phyloP scores from a whole-genome alignment of 2,888 invertebrate species.

The Drosophila borealis region DNA sequence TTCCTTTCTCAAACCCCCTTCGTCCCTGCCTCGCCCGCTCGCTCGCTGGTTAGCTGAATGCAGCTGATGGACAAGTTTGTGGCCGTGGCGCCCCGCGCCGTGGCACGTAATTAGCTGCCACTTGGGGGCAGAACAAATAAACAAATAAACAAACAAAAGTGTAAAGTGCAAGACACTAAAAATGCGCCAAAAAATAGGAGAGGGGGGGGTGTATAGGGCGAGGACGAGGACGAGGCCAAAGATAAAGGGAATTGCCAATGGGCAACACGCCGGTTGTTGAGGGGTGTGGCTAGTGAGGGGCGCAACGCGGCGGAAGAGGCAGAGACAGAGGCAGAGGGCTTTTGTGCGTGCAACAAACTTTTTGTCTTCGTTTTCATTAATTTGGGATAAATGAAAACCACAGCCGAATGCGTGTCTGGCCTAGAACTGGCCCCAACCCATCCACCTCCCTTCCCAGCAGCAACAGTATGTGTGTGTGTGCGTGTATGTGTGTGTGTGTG shows the following conservation, averaged over 20 bases:
- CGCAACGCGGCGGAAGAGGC: not conserved
- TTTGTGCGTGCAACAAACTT: conserved; percentile 52
- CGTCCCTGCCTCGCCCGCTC: not conserved
- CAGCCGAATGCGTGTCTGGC: conserved; percentile 60
- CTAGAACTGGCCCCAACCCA: not conserved
- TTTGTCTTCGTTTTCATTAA: conserved; percentile 80
- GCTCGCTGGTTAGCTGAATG: conserved; percentile 12
- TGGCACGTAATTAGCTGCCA: conserved; percentile 60
- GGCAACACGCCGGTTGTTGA: not conserved
- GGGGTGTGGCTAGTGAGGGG: not conserved
- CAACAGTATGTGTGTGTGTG: not conserved
- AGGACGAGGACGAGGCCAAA: conserved; percentile 7
- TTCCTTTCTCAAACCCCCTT: not conserved
- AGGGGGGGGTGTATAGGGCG: conserved; percentile 3
- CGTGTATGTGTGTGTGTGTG: conserved; percentile 16
- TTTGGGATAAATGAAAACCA: conserved; percentile 84
- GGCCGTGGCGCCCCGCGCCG: conserved; percentile 25
- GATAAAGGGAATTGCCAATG: not conserved
- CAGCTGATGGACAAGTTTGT: conserved; percentile 39
- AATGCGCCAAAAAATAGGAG: conserved; percentile 12
- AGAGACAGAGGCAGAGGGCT: not conserved
- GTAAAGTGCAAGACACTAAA: conserved; percentile 58
- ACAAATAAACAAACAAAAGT: conserved; percentile 37
- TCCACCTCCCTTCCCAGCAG: not conserved
- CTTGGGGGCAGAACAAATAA: conserved; percentile 44